phyloP scores from a whole-genome alignment of 2,797 vertebrate species.

The Streptopelia turtur region DNA sequence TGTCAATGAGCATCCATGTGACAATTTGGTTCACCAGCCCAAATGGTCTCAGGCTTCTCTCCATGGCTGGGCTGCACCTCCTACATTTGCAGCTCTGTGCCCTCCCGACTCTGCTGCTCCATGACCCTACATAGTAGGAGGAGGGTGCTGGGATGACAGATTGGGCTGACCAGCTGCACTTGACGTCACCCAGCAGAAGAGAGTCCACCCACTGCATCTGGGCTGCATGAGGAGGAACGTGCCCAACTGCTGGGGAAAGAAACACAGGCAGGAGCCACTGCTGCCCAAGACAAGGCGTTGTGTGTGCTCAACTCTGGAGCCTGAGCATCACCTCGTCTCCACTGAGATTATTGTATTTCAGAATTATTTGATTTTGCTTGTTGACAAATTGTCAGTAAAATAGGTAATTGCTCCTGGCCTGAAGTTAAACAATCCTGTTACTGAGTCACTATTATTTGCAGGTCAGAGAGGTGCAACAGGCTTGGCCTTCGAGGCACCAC shows the following conservation, averaged over 20 bases:
- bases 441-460: neutral
- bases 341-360: neutral
- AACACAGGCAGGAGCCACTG: neutral
- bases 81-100: neutral
- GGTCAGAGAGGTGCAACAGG: neutral
- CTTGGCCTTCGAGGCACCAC: constrained; percentile 26
- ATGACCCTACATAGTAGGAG: constrained; percentile 46
- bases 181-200: neutral
- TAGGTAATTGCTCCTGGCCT: neutral
- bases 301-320: fast-evolving
- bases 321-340: neutral
- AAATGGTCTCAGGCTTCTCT: neutral
- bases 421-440: neutral
- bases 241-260: fast-evolving
- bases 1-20: neutral
- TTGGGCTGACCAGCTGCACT: neutral
- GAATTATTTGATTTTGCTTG: neutral
- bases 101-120: neutral
- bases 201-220: neutral
- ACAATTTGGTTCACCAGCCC: neutral
- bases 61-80: neutral
- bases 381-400: neutral
- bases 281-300: fast-evolving
- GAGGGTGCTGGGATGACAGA: neutral
- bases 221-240: fast-evolving